Evolutionary conservation across 2,113 vertebrate species (phyloP), one percentile per base, ranked within the genome.

Genomic region (Aphyosemion australe): DNA sequence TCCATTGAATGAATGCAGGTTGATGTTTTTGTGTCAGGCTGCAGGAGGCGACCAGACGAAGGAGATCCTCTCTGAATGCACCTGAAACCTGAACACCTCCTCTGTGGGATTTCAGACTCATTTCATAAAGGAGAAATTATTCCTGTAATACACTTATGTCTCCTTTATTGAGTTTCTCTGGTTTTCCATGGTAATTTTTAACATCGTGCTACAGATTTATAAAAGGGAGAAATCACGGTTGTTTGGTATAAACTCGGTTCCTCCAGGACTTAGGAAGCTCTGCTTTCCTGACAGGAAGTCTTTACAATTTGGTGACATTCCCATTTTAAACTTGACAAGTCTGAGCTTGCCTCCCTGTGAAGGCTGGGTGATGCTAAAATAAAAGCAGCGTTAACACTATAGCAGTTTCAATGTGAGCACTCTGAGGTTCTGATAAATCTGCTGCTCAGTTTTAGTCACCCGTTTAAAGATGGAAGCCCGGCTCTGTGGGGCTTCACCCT

Each of bases 251-350:
- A 69, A 78, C 72, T 79, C 78, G 81, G 77, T 88, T 69, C 82
- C 85, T 91, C 75, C 89, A 88, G 90, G 89, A 89, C 92, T 92
- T 85, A 92, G 93, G 93, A 94, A 93, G 92, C 85, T 78, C 87
- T 91, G 81, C 79, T 83, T 93, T 94, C 91, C 91, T 92, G 91
- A 84, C 76, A 91, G 90, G 91, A 93, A 93, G 92, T 92, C 91
- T 93, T 94, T 93, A 92, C 89, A 87, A 78, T 89, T 88, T 85
- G 80, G 85, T 91, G 90, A 93, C 90, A 92, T 92, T 93, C 90
- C 84, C 90, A 89, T 92, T 91, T 89, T 89, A 5, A 89, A 88
- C 87, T 82, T 88, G 84, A 85, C 89, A 88, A 79, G 90, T 88
- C 81, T 67, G 59, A n/a, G 50, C 90, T 80, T 45, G 83, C 82